These are phyloP conservation scores for Crypturellus undulatus DNA, from an alignment of 2,113 vertebrate species.

Conservation along the genomic window DNA sequence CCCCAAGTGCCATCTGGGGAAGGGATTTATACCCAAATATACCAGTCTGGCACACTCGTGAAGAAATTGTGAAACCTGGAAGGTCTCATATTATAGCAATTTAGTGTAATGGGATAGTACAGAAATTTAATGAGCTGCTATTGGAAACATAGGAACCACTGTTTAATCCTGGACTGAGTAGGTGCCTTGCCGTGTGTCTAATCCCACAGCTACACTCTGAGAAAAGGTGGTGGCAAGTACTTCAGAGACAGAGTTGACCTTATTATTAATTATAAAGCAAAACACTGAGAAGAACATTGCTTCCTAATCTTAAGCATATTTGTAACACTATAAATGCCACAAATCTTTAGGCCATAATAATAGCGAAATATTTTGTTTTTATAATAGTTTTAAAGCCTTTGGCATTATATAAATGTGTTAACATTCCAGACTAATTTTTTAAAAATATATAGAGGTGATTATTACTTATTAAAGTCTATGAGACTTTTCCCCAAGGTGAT, in stretches of 20 bases:
- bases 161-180: background rate
- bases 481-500: background rate
- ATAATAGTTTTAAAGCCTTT: background rate
- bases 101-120: background rate
- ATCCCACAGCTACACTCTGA: background rate
- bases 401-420: background rate
- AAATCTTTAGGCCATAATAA: background rate
- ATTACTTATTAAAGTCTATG: background rate
- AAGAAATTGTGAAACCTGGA: background rate
- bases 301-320: background rate
- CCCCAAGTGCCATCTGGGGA: background rate
- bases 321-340: background rate
- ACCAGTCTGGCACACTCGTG: background rate
- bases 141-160: background rate
- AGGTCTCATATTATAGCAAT: background rate
- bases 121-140: background rate
- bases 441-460: background rate
- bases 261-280: background rate
- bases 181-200: background rate
- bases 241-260: background rate
- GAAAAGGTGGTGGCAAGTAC: background rate
- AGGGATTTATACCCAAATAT: background rate
- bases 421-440: conserved; percentile 18
- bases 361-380: background rate
- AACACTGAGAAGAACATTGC: background rate